Evolutionary conservation across 2,797 vertebrate species (phyloP).

Genomic region (Eptatretus atami): DNA sequence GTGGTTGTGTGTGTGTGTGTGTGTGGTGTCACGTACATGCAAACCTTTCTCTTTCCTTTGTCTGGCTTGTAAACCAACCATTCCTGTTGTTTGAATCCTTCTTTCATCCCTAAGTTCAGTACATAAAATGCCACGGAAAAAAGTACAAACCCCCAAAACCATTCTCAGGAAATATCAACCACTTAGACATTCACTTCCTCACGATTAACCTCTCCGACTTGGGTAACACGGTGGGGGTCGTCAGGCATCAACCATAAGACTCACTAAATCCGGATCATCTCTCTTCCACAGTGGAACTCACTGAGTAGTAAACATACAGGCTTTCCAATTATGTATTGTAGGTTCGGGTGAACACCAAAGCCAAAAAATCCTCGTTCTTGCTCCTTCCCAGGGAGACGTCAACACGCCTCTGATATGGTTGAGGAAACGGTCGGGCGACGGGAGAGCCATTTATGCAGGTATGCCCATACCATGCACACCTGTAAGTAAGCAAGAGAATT

Average conservation of each 20-base stretch:
- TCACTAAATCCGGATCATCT: slow-evolving; percentile 78
- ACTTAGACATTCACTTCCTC: neutral
- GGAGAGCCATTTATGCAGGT: slow-evolving; percentile 35
- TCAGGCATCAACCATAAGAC: slow-evolving; percentile 33
- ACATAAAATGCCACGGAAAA: no score
- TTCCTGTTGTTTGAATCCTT: no score
- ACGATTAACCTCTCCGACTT: slow-evolving; percentile 52
- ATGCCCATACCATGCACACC: slow-evolving; percentile 69
- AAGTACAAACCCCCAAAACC: no score
- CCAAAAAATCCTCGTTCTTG: slow-evolving; percentile 73
- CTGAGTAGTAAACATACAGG: slow-evolving; percentile 70
- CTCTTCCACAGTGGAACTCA: slow-evolving; percentile 29
- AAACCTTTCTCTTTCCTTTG: no score
- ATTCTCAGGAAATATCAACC: no score
- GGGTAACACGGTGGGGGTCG: slow-evolving; percentile 44
- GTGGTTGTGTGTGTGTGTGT: no score
- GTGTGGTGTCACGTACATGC: no score
- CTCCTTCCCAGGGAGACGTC: slow-evolving; percentile 78
- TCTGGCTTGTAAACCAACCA: no score
- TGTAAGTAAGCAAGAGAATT: neutral
- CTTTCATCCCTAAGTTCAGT: no score
- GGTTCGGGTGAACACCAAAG: slow-evolving; percentile 45
- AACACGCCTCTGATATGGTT: slow-evolving; percentile 46
- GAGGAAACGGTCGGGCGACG: slow-evolving; percentile 39
- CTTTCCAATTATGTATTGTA: slow-evolving; percentile 45